phyloP scores from a whole-genome alignment of 2,113 vertebrate species.

The Cariama cristata region DNA sequence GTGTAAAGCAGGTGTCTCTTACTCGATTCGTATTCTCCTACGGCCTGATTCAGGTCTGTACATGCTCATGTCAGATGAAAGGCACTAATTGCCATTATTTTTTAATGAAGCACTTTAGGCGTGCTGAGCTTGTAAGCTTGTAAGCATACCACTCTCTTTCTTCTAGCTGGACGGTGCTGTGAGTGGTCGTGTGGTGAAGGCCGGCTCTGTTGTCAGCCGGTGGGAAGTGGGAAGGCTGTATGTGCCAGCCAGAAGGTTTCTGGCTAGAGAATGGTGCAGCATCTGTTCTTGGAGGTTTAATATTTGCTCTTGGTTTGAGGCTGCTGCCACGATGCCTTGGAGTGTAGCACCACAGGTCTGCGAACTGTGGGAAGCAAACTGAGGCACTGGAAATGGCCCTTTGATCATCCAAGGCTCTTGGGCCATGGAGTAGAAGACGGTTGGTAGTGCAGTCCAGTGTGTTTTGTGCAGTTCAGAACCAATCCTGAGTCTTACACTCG shows the following conservation, averaged over 20 bases:
- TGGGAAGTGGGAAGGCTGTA: neutral
- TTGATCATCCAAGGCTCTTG: fast-evolving
- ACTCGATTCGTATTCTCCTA: neutral
- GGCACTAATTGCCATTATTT: neutral
- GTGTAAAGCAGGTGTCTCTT: neutral
- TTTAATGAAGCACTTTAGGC: neutral
- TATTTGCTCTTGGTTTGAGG: neutral
- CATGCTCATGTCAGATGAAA: neutral
- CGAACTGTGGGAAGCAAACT: neutral
- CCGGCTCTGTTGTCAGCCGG: neutral
- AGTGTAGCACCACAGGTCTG: neutral
- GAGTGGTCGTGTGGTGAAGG: fast-evolving
- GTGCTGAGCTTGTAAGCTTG: neutral
- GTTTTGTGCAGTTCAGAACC: neutral
- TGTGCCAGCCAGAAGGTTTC: neutral
- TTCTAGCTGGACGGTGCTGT: neutral
- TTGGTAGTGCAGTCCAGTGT: neutral
- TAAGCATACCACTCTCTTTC: neutral
- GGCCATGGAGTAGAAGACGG: neutral
- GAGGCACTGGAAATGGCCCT: neutral
- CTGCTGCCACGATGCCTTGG: neutral
- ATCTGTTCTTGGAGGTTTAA: neutral
- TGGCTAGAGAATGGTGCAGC: neutral
- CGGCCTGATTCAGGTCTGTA: neutral
- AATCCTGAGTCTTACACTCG: neutral